Evolutionary conservation across 2,888 invertebrate genomes (phyloP).

Genomic region (Lycocerus yunnanus): DNA sequence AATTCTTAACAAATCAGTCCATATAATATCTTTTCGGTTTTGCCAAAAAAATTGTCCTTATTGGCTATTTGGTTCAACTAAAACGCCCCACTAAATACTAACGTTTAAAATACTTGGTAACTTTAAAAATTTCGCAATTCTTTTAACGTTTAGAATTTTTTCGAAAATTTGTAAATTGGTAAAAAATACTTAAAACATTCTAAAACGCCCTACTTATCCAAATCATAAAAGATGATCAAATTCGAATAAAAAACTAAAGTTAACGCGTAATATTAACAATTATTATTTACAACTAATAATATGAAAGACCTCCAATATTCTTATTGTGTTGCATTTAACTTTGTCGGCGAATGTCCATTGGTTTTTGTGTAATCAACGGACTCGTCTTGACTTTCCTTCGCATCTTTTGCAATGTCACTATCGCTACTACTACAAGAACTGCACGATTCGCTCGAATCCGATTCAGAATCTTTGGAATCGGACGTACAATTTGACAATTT

Average conservation of each 20-base stretch:
- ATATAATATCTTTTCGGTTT: not conserved
- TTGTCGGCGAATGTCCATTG: slow-evolving; percentile 46
- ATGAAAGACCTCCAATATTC: slow-evolving; percentile 7
- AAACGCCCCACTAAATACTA: not conserved
- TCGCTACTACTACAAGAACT: slow-evolving; percentile 42
- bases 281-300: not conserved
- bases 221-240: not conserved
- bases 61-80: slow-evolving; percentile 1
- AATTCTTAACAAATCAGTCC: not conserved
- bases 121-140: not conserved
- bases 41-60: not conserved
- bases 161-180: not conserved
- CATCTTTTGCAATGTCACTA: slow-evolving; percentile 23
- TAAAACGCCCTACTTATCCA: not conserved
- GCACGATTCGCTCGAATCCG: slow-evolving; percentile 52
- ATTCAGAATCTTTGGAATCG: slow-evolving; percentile 61
- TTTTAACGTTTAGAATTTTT: not conserved
- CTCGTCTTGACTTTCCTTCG: slow-evolving; percentile 11
- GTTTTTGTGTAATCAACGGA: slow-evolving; percentile 44
- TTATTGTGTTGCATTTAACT: slow-evolving; percentile 30
- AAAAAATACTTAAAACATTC: not conserved
- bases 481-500: slow-evolving; percentile 43
- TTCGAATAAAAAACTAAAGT: slow-evolving; percentile 2
- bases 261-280: not conserved
- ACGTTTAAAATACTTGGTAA: not conserved